Base-by-base conservation (phyloP, 2,113 vertebrate genomes). In the Ammospiza caudacuta region DNA sequence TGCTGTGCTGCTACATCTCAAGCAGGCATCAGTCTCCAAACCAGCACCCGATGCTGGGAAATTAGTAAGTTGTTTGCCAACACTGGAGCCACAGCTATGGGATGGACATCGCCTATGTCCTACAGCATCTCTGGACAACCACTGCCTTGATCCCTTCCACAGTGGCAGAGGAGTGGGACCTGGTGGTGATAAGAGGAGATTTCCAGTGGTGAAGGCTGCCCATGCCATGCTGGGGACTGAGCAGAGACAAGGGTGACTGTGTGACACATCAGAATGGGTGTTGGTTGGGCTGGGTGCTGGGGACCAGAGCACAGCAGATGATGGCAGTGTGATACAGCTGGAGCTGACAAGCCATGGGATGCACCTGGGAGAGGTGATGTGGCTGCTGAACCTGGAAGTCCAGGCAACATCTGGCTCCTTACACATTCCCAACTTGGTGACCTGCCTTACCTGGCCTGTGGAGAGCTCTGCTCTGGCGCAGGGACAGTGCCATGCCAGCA, bases 1-100 rank as follows among this genome's bases (percentile, higher is more conserved):
- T 9, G 2, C 24, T 92, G 39, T 1, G 1, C 18, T 90, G 29
- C 33, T 52, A 28, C 0, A 2, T 64, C 54, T 89, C 0, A 1
- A 61, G 59, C 79, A 77, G 51, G 31, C 5, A 1, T 63, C 37
- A 44, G 37, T 29, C 25, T 67, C 52, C 37, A 73, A 94, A 57
- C 28, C 47, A 95, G 68, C 25, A 75, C 35, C 57, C 73, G 25
- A 35, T 39, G 43, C 46, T 2, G 4, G 16, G 67, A 83, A 78
- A 73, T 33, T 25, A 47, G 35, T 4, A 17, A 82, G 10, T 9
- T 85, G 35, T 49, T 61, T 49, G 43, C 68, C 76, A 68, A 58
- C 1, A 15, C 44, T 31, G n/a, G 17, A 83, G 62, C 27, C 25
- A 64, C 41, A 58, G 46, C 29, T 67, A 58, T 15, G 15, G n/a